Evolutionary conservation across 1,140 invertebrate genomes (phyloP).

Genomic region (Listronotus bonariensis): DNA sequence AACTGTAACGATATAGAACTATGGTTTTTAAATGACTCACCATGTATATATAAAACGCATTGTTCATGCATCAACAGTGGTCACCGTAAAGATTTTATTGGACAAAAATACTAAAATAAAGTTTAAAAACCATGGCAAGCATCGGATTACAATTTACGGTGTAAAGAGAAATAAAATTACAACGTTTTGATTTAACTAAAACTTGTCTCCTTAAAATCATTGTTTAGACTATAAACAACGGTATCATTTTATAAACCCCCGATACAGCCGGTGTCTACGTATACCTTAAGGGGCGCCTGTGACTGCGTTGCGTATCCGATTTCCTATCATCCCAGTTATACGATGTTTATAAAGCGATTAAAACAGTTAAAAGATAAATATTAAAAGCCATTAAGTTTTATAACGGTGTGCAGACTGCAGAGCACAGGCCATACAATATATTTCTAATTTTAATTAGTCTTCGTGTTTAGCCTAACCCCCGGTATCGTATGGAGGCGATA

Average conservation of each 20-base stretch:
- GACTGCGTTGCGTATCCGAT: slow-evolving; percentile 22
- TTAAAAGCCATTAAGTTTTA: slow-evolving; percentile 40
- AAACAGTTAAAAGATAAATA: slow-evolving; percentile 48
- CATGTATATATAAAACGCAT: no score
- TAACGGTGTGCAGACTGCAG: slow-evolving; percentile 26
- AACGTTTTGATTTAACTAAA: no score
- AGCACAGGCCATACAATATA: slow-evolving; percentile 25
- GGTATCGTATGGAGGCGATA: slow-evolving; percentile 20
- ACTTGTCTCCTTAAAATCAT: not conserved
- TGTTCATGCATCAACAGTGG: no score
- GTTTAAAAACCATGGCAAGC: no score
- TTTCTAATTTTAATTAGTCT: slow-evolving; percentile 38
- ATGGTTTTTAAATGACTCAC: no score
- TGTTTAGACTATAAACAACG: slow-evolving; percentile 3
- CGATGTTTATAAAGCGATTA: slow-evolving; percentile 47
- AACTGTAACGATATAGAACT: no score
- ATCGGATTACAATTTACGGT: no score
- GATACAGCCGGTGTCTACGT: not conserved
- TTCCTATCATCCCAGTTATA: slow-evolving; percentile 33
- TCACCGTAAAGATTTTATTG: no score
- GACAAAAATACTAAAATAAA: no score
- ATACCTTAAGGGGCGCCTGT: slow-evolving; percentile 8
- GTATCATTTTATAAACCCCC: not conserved
- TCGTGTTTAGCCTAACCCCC: slow-evolving; percentile 20
- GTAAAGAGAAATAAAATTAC: no score